phyloP scores from a whole-genome alignment of 1,140 invertebrate genomes.

The Zaprionus ghesquierei region DNA sequence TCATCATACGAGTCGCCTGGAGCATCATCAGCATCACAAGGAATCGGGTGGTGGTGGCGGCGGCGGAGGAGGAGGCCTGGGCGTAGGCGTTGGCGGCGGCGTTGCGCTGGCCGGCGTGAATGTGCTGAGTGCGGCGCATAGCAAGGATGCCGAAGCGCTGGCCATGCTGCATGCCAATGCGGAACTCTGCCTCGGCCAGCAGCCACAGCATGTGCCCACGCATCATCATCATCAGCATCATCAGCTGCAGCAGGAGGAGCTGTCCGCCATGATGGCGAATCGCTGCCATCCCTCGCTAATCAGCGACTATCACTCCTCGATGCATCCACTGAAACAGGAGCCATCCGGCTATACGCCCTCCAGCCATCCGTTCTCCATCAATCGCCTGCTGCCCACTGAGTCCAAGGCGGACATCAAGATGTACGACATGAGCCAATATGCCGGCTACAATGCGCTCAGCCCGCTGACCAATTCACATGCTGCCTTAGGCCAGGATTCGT shows the following conservation, averaged over 20 bases:
- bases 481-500: constrained; percentile 88
- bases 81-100: constrained; percentile 69
- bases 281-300: constrained; percentile 85
- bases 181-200: constrained; percentile 81
- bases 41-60: constrained; percentile 65
- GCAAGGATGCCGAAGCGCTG: constrained; percentile 85
- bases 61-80: constrained; percentile 9
- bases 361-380: constrained; percentile 96
- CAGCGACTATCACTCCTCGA: constrained; percentile 85
- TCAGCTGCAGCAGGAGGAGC: constrained; percentile 85
- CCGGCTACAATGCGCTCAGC: constrained; percentile 86
- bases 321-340: constrained; percentile 90
- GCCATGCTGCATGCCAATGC: constrained; percentile 85
- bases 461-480: constrained; percentile 86
- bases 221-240: constrained; percentile 83
- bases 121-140: constrained; percentile 69
- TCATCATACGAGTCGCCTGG: constrained; percentile 82
- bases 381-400: constrained; percentile 92
- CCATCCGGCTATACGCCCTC: constrained; percentile 89
- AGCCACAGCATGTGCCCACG: constrained; percentile 83
- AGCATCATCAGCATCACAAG: constrained; percentile 82
- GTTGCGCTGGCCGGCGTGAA: constrained; percentile 67
- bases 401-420: constrained; percentile 92
- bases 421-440: constrained; percentile 90
- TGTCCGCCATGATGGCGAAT: constrained; percentile 87